Conservation (phyloP, 2,797 vertebrate genomes). For the Microctenopoma steveboyesi region DNA sequence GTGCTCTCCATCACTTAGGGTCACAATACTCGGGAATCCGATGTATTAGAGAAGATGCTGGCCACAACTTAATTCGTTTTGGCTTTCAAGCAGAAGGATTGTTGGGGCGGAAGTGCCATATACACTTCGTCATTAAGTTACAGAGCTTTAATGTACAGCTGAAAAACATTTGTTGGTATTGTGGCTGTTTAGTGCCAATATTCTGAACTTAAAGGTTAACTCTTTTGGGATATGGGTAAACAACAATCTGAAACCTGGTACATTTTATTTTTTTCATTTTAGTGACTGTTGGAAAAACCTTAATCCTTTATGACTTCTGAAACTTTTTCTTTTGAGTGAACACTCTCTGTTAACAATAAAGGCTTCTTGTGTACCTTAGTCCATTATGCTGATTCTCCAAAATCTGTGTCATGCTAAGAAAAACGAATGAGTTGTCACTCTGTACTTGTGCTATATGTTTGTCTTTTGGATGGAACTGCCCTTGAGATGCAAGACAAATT, state of each 20-base stretch:
- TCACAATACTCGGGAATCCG: conserved; percentile 76
- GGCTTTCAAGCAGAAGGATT: conserved; percentile 49
- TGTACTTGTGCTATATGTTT: no score
- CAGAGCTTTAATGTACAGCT: conserved; percentile 21
- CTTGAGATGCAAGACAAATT: no score
- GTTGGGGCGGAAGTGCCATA: conserved; percentile 9
- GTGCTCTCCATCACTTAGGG: conserved; percentile 81
- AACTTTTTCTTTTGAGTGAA: no score
- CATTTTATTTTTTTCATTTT: neutral
- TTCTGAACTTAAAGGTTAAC: neutral
- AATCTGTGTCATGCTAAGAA: no score
- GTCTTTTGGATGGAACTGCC: no score
- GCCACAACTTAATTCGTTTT: conserved; percentile 69
- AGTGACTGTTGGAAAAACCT: neutral
- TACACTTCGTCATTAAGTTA: conserved; percentile 40
- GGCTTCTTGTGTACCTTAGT: no score
- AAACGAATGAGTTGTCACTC: no score
- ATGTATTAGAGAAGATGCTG: conserved; percentile 69
- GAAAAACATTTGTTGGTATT: conserved; percentile 24
- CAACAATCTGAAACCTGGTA: neutral
- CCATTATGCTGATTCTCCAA: no score
- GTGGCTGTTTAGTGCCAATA: conserved; percentile 4
- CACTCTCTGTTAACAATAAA: no score
- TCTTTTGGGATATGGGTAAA: neutral
- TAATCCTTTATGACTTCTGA: no score